Conservation (phyloP, 1,140 invertebrate species). For the Notospermus geniculatus region DNA sequence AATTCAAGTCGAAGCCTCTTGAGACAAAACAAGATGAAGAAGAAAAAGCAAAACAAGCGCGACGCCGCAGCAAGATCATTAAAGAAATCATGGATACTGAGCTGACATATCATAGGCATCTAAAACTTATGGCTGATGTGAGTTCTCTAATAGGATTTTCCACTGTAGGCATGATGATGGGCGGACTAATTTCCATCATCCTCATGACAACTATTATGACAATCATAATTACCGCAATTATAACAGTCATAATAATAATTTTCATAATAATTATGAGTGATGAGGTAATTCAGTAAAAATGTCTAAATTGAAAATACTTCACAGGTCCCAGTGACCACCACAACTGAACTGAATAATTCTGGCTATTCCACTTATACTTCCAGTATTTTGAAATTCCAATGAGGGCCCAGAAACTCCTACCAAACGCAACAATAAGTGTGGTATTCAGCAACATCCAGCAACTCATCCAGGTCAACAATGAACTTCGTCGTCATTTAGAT, state of each 20-base stretch:
- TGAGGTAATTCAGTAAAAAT: too few relatives aligned
- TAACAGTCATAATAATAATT: too few relatives aligned
- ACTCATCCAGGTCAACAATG: slow-evolving; percentile 70
- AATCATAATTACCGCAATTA: too few relatives aligned
- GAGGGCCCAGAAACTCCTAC: slow-evolving; percentile 62
- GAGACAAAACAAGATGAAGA: slow-evolving; percentile 20
- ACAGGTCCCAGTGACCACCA: too few relatives aligned
- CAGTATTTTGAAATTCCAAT: slow-evolving; percentile 70
- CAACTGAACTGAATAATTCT: too few relatives aligned
- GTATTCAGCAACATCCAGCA: slow-evolving; percentile 72
- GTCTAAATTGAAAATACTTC: too few relatives aligned
- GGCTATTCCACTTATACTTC: slow-evolving; percentile 28
- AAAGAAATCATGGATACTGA: slow-evolving; percentile 72
- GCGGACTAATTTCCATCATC: too few relatives aligned
- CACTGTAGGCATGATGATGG: too few relatives aligned
- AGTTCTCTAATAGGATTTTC: slow-evolving; percentile 11
- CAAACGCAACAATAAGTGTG: slow-evolving; percentile 60
- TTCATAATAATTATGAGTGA: too few relatives aligned
- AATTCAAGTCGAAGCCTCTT: background rate
- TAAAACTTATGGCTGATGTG: slow-evolving; percentile 68
- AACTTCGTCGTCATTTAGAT: slow-evolving; percentile 66
- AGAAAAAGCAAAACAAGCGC: slow-evolving; percentile 30
- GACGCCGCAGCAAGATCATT: slow-evolving; percentile 37
- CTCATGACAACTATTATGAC: too few relatives aligned
- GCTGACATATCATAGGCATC: slow-evolving; percentile 67